Evolutionary conservation across 2,113 vertebrate species (phyloP).

Genomic region (Anser brachyrhynchus): DNA sequence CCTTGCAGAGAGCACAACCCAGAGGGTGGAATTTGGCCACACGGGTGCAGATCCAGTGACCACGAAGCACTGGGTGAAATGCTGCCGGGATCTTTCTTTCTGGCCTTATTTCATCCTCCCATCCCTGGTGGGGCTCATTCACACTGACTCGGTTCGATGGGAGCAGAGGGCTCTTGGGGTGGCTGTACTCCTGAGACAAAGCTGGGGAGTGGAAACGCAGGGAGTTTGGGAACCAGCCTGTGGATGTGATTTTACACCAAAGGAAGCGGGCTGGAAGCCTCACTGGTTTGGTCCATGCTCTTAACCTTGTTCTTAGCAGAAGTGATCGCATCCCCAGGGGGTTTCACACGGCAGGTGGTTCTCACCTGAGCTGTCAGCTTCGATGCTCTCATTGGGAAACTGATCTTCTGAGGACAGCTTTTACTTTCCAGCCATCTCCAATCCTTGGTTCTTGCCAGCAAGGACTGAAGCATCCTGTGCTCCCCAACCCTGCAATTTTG

Average conservation of each 20-base stretch:
- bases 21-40: not conserved
- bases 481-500: not conserved
- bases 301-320: not conserved
- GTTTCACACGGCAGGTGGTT: not conserved
- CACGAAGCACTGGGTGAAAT: not conserved
- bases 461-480: too few relatives aligned
- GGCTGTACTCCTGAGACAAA: not conserved
- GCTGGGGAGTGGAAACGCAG: not conserved
- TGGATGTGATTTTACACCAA: not conserved
- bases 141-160: fast-evolving
- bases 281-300: not conserved
- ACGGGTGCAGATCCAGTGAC: not conserved
- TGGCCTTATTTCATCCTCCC: not conserved
- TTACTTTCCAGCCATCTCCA: not conserved
- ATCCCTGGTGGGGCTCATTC: not conserved
- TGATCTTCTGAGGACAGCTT: not conserved
- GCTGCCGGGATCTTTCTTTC: not conserved
- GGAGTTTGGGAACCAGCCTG: not conserved
- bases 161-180: not conserved
- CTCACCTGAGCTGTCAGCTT: not conserved
- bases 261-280: not conserved
- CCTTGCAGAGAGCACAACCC: not conserved
- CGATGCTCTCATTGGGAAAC: not conserved
- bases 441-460: not conserved
- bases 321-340: not conserved